phyloP scores from a whole-genome alignment of 2,888 invertebrate genomes.

The Prenolepis imparis region DNA sequence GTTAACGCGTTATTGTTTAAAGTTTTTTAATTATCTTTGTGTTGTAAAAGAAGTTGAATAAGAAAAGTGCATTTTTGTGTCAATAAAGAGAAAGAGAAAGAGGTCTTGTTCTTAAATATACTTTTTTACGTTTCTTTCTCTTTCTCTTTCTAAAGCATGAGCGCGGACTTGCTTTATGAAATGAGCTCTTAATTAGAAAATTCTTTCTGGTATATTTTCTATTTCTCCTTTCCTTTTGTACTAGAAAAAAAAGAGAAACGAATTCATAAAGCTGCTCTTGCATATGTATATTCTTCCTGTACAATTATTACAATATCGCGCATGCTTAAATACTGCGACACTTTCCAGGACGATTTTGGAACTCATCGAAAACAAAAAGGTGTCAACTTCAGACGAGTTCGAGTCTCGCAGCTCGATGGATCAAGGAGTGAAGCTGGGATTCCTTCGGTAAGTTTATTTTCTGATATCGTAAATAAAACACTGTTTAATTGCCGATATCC shows the following conservation, averaged over 20 bases:
- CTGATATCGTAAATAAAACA: not conserved
- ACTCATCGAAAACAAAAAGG: not conserved
- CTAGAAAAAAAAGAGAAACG: not conserved
- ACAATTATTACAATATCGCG: slow-evolving; percentile 8
- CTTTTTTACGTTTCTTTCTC: slow-evolving; percentile 23
- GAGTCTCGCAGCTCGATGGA: not conserved
- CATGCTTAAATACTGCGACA: not conserved
- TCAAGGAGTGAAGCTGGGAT: not conserved
- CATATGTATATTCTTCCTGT: not conserved
- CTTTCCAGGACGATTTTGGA: not conserved
- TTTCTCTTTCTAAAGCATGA: not conserved
- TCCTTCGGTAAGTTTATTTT: not conserved
- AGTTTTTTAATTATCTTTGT: slow-evolving; percentile 39
- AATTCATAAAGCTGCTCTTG: not conserved
- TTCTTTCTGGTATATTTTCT: slow-evolving; percentile 39
- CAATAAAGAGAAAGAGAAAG: slow-evolving; percentile 9
- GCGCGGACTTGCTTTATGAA: slow-evolving; percentile 10
- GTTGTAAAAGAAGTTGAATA: slow-evolving; percentile 20
- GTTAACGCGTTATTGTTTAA: slow-evolving; percentile 39
- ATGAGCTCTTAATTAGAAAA: slow-evolving; percentile 48
- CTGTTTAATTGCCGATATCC: no score
- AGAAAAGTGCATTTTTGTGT: slow-evolving; percentile 36
- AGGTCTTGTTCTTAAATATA: slow-evolving; percentile 20
- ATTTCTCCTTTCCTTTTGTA: not conserved
- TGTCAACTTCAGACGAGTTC: not conserved